Conservation (phyloP, 37 sponge, comb jelly and placozoan genomes). For the Spongia lamella region DNA sequence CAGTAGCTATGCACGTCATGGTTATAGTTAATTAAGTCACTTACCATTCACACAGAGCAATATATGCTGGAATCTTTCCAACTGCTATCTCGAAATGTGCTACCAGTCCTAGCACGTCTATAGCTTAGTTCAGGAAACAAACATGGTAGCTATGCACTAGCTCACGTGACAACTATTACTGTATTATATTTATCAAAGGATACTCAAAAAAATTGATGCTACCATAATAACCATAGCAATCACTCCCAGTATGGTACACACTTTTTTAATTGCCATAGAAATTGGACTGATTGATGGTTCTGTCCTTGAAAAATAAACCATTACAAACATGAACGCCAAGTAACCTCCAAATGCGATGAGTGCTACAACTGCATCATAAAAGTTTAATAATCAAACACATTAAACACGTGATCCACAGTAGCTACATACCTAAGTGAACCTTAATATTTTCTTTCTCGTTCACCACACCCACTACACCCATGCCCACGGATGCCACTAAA, state of each 20-base stretch:
- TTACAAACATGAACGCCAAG: conserved; percentile 41
- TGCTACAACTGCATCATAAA: conserved; percentile 45
- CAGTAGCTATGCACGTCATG: too few species aligned
- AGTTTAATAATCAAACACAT: neutral
- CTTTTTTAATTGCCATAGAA: conserved; percentile 13
- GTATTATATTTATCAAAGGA: too few species aligned
- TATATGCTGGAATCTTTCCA: too few species aligned
- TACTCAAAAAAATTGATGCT: conserved; percentile 5
- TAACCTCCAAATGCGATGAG: conserved; percentile 34
- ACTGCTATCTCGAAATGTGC: too few species aligned
- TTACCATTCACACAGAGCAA: too few species aligned
- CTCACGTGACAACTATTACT: too few species aligned
- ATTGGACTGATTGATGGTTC: neutral
- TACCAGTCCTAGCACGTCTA: too few species aligned
- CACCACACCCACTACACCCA: conserved; percentile 61
- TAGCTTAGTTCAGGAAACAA: too few species aligned
- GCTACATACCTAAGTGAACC: conserved; percentile 57
- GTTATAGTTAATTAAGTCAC: too few species aligned
- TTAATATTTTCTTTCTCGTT: conserved; percentile 59
- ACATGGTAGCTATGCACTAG: too few species aligned
- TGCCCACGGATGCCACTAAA: conserved; percentile 29
- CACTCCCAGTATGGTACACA: conserved; percentile 30
- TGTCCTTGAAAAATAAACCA: conserved; percentile 4
- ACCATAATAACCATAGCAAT: conserved; percentile 12
- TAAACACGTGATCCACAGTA: too few species aligned